Base-by-base conservation (phyloP, 2,888 invertebrate species). In the Limenitis camilla region DNA sequence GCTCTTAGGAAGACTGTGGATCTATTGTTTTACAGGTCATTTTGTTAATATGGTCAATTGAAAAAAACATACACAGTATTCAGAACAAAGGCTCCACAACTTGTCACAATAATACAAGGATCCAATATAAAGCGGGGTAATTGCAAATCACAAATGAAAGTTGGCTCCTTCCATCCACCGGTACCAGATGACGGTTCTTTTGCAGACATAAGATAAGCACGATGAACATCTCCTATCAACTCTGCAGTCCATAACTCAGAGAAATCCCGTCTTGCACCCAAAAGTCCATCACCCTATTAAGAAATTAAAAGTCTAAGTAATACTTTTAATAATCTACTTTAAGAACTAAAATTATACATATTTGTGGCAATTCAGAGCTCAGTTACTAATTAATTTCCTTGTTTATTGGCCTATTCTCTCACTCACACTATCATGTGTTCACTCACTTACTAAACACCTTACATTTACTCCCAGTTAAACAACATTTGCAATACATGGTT, bases 31-130 rank as follows among this genome's bases (percentile, higher is more conserved):
- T 19, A 44, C n/a, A 39, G 5, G 11, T 27, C 6, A 41, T 27
- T 8, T 33, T 19, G 5, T 19, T 10, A 19, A 19, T 5, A 39
- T n/a, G n/a, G n/a, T n/a, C n/a, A n/a, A n/a, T n/a, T 36, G 40
- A 36, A 38, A 43, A 7, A 7, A 28, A 76, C 86, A 82, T 68
- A 88, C 88, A 84, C 79, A 51, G 87, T 87, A 52, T 79, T 85
- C 44, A 91, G 69, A 47, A 90, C 78, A 64, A 90, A 91, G 30
- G 89, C 88, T 10, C 88, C 89, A 46, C 78, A 73, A 30, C 81
- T 82, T 4, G 91, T 91, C 11, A 91, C 76, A 6, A 91, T 68
- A 1, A 91, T 72, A 61, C 91, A 91, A 0, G 84, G 76, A 55
- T 89, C 87, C 5, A 88, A 59, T 7, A 66, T 68, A 50, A 88